phyloP scores from a whole-genome alignment of 2,113 vertebrate genomes.

The Bostrychus sinensis region DNA sequence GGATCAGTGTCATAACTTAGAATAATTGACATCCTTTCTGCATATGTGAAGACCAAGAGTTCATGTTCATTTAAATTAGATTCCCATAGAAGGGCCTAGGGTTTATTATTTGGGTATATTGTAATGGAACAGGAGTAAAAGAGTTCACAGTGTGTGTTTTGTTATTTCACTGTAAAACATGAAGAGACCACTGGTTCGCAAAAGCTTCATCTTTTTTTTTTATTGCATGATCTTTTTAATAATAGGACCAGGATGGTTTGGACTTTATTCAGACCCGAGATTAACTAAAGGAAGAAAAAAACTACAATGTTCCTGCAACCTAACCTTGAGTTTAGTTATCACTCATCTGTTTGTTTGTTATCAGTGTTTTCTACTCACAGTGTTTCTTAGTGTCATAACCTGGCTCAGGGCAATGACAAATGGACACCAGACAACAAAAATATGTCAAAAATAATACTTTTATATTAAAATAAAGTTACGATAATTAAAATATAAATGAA shows the following conservation, averaged over 20 bases:
- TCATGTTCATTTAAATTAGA: conserved; percentile 26
- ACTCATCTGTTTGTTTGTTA: conserved; percentile 5
- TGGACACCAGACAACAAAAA: too few species aligned
- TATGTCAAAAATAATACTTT: too few species aligned
- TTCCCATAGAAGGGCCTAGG: not conserved
- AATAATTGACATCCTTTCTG: not conserved
- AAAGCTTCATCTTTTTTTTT: conserved; percentile 11
- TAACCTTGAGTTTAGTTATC: too few species aligned
- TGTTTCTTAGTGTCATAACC: too few species aligned
- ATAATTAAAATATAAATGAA: too few species aligned
- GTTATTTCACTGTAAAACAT: not conserved
- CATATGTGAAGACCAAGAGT: conserved; percentile 21
- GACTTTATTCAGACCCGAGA: not conserved
- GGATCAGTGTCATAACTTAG: not conserved
- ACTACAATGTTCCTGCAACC: not conserved
- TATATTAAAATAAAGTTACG: too few species aligned
- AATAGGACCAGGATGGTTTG: conserved; percentile 5
- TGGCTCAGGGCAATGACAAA: too few species aligned
- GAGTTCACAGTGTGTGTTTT: not conserved
- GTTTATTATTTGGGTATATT: too few species aligned
- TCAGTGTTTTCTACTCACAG: not conserved
- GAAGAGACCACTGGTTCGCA: conserved; percentile 3
- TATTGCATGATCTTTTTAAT: conserved; percentile 17
- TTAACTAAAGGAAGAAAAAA: not conserved
- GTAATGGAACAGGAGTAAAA: too few species aligned